Evolutionary conservation across 2,113 vertebrate genomes (phyloP).

Genomic region (Lonchura striata): DNA sequence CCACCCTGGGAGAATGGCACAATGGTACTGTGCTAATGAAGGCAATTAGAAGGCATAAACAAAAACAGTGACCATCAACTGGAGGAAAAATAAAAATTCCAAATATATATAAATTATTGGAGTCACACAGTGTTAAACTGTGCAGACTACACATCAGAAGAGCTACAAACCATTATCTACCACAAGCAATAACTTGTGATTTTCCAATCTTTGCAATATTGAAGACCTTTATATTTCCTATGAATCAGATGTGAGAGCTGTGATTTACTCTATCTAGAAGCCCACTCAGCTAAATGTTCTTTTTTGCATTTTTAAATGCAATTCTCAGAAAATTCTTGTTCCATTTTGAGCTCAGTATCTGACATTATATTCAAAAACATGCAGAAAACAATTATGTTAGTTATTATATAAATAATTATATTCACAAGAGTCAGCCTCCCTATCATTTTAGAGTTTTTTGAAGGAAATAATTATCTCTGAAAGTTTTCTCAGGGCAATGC

Average conservation of each 20-base stretch:
- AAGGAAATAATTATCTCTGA: background rate
- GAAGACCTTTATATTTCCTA: background rate
- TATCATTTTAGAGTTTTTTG: background rate
- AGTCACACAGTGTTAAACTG: background rate
- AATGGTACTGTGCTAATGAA: background rate
- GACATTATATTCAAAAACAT: background rate
- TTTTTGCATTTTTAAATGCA: background rate
- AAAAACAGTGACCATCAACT: background rate
- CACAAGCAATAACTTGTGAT: background rate
- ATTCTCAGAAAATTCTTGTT: background rate
- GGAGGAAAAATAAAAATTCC: background rate
- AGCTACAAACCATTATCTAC: background rate
- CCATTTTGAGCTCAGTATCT: slow-evolving; percentile 10
- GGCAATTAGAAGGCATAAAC: background rate
- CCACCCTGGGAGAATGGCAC: background rate
- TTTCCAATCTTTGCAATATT: background rate
- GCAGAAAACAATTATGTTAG: background rate
- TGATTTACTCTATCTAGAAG: background rate
- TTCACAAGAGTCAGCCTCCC: background rate
- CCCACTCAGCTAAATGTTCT: background rate
- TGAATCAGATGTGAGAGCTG: background rate
- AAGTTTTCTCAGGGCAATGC: background rate
- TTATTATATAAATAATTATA: background rate
- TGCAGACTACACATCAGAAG: background rate
- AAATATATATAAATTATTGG: too few species aligned